Percentiles rank a stretch among this genome's conserved stretches.
phyloP scores from a whole-genome alignment of 1,140 invertebrate species.

The Caenorhabditis brenneri region DNA sequence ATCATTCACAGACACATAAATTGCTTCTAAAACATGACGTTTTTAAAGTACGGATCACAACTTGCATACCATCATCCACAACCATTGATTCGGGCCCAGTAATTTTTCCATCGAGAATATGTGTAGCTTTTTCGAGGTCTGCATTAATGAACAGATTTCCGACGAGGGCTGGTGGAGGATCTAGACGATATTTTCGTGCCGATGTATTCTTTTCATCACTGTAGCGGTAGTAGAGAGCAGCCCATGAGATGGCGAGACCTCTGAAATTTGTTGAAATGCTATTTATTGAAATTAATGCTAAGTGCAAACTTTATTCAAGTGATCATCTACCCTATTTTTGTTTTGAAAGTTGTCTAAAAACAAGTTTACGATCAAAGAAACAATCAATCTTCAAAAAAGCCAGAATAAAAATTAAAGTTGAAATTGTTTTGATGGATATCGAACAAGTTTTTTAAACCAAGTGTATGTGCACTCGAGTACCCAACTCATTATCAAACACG shows the following conservation, averaged over 20 bases:
- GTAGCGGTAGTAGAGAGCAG: slow-evolving; percentile 49
- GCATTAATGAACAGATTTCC: slow-evolving; percentile 59
- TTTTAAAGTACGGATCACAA: not conserved
- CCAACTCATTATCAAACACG: no score
- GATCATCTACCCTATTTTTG: no score
- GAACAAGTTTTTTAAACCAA: no score
- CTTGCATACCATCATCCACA: slow-evolving; percentile 58
- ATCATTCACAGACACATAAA: slow-evolving; percentile 66
- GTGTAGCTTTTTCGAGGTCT: slow-evolving; percentile 52
- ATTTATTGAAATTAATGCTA: no score
- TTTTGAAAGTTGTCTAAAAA: not conserved
- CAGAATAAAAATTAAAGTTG: no score
- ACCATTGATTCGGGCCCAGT: slow-evolving; percentile 66
- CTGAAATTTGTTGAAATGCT: not conserved
- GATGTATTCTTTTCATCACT: slow-evolving; percentile 20
- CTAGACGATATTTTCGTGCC: slow-evolving; percentile 45
- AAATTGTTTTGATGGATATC: no score
- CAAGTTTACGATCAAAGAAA: not conserved
- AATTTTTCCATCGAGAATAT: slow-evolving; percentile 63
- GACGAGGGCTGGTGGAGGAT: slow-evolving; percentile 56
- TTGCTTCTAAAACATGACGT: slow-evolving; percentile 51
- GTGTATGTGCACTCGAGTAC: no score
- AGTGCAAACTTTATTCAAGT: no score
- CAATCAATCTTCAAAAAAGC: not conserved
- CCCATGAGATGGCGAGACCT: slow-evolving; percentile 42